Evolutionary conservation across 2,888 invertebrate genomes (phyloP), one percentile per base, ranked within the genome.

Genomic region (Tetheella fluctuosa): DNA sequence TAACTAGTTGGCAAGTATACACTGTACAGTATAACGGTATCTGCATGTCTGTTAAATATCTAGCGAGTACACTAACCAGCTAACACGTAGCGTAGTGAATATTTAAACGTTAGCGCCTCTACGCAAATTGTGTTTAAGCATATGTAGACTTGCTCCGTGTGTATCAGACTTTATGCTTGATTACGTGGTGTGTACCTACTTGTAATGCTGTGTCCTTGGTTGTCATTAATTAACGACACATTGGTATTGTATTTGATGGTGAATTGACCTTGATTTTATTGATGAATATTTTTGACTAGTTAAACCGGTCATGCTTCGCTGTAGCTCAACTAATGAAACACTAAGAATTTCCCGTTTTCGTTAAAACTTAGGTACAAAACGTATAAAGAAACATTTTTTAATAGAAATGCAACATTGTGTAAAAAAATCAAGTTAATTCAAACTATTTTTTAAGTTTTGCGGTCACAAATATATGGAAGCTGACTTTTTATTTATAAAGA

Each of bases 91-190:
- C 7, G 17, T 1, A 17, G 20, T 55, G 17, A 34, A 55, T 55
- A 34, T 55, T 23, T 55, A 34, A 34, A 55, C 55, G 34, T 55
- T 55, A 30, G 54, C 28, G 54, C 25, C 54, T 54, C 54, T 55
- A 55, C 20, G 55, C 15, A 34, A 20, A 55, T 55, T 20, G 28
- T 30, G 28, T 34, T 55, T 8, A 5, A 34, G 20, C 13, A 34
- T 13, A 12, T 39, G 39, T 39, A 37, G 37, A 39, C 39, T 39
- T 39, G 39, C 39, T 39, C 10, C 7, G 2, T 10, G 28, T 54
- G 25, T 25, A 30, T 8, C 54, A 4, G n/a, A 4, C 17, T 54
- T 53, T 25, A 23, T 53, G 25, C 8, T 53, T 55, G 37, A 55
- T 20, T 25, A 7, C 34, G 4, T 37, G 28, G 20, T 34, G 23